Evolutionary conservation across 2,888 invertebrate species (phyloP), one percentile per base, ranked within the genome.

Genomic region (Diarsia dahlii): DNA sequence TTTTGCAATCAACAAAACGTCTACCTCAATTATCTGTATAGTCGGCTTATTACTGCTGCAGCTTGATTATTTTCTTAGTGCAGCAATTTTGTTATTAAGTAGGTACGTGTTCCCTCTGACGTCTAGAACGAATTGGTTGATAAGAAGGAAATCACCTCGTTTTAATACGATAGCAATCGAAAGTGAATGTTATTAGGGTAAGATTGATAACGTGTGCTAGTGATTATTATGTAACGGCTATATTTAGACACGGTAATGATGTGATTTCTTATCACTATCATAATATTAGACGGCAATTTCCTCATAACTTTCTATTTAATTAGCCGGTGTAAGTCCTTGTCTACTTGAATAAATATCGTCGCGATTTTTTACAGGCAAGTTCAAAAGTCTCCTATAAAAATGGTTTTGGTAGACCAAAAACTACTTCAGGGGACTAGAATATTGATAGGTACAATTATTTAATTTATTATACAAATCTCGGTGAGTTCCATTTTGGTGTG

Each of bases 81-180:
- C 3, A 15, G 20, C 13, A 23, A 18, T 48, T 52, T 34, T 28
- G 28, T 20, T 46, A 46, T 67, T 50, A 64, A 10, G 13, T 54
- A 12, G 28, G 28, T 28, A 28, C 8, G n/a, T 15, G 13, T 63
- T 63, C n/a, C 13, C 15, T 64, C 23, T 78, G 78, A 78, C 78
- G 72, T 71, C 23, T n/a, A 12, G 9, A 28, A 5, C 45, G 4
- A 18, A 20, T 4, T 13, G 39, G 58, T 63, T 67, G 66, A 67
- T 80, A n/a, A 70, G 23, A 56, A 13, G 46, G n/a, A 34, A 67
- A 80, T 69, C n/a, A 79, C n/a, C 13, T 73, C 68, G 28, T 80
- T 67, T 48, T 39, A 48, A 9, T 63, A 23, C 8, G 71, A 64
- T 58, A 58, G 13, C 23, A 34, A 78, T 60, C 56, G 20, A 65